Evolutionary conservation across 2,888 invertebrate species (phyloP).

Genomic region (Nesidiocoris tenuis): DNA sequence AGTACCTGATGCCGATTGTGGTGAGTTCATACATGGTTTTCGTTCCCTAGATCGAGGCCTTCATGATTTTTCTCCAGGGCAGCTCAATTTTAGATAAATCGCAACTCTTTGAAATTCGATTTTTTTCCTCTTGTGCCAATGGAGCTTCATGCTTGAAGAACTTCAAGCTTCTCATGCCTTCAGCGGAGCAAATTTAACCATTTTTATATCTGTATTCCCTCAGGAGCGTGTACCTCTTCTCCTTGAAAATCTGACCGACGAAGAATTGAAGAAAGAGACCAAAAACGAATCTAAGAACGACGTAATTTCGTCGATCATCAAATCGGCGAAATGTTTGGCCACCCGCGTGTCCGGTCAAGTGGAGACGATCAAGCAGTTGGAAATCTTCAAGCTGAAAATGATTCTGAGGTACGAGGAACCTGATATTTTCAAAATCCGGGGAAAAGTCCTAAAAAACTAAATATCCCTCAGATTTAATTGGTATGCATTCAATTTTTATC

Average conservation of each 20-base stretch:
- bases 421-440: not conserved
- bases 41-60: too few relatives aligned
- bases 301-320: conserved; percentile 90
- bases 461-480: not conserved
- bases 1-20: conserved; percentile 88
- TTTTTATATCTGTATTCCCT: too few relatives aligned
- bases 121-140: too few relatives aligned
- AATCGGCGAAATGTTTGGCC: conserved; percentile 86
- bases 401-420: conserved; percentile 72
- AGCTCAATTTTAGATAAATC: too few relatives aligned
- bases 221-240: conserved; percentile 86
- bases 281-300: conserved; percentile 95
- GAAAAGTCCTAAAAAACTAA: not conserved
- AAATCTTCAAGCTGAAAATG: conserved; percentile 95
- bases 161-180: conserved; percentile 42
- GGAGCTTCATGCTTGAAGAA: too few relatives aligned
- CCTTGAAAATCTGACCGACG: conserved; percentile 89
- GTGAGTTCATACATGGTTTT: too few relatives aligned
- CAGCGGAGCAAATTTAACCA: too few relatives aligned
- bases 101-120: not conserved
- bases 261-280: conserved; percentile 92
- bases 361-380: conserved; percentile 75
- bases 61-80: too few relatives aligned
- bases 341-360: conserved; percentile 82
- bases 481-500: too few relatives aligned